Percentiles rank a stretch among this genome's conserved stretches.
These are phyloP conservation scores for Xestia c-nigrum DNA, from an alignment of 2,888 invertebrate genomes.

Conservation along the genomic window DNA sequence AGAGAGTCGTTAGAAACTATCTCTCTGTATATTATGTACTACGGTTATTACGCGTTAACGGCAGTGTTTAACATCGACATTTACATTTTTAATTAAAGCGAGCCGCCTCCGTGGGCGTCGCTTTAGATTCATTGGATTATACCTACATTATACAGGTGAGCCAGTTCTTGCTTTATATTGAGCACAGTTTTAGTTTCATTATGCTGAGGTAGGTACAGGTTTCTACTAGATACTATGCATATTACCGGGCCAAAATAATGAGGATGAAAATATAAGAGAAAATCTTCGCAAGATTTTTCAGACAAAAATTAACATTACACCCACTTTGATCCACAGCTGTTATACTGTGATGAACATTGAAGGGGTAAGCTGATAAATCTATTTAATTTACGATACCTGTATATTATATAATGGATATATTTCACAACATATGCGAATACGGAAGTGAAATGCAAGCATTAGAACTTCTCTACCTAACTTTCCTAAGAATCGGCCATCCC, in stretches of 20 bases:
- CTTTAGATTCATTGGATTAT: slow-evolving; percentile 43
- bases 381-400: background rate
- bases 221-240: background rate
- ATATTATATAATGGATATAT: too few species aligned
- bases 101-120: slow-evolving; percentile 43
- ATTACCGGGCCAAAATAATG: background rate
- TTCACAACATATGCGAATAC: too few species aligned
- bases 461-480: background rate
- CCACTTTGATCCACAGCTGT: background rate
- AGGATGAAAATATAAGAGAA: too few species aligned
- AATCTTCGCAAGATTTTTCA: background rate
- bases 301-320: background rate
- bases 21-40: slow-evolving; percentile 11
- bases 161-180: slow-evolving; percentile 20
- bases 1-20: background rate
- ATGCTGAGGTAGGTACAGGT: background rate
- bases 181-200: slow-evolving; percentile 17
- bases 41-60: slow-evolving; percentile 31
- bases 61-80: slow-evolving; percentile 46
- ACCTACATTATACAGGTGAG: slow-evolving; percentile 20
- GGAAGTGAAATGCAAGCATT: background rate
- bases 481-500: too few species aligned
- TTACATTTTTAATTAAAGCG: slow-evolving; percentile 60
- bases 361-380: background rate
- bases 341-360: background rate